phyloP scores from a whole-genome alignment of 1,140 invertebrate species.

The Whitmania pigra region DNA sequence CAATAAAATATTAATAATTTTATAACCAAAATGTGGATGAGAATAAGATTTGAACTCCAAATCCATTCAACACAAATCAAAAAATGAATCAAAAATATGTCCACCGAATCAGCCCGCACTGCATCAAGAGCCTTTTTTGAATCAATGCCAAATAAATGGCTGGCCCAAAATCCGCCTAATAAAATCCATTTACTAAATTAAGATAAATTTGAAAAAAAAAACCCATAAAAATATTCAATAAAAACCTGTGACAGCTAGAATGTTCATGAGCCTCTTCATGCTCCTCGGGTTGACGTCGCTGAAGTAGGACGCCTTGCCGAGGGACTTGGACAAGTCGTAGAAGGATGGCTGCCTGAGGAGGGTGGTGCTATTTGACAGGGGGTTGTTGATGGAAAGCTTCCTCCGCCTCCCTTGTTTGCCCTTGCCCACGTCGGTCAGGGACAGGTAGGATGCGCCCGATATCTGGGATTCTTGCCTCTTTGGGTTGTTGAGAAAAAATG shows the following conservation, averaged over 20 bases:
- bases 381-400: not conserved
- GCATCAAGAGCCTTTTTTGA: too few relatives aligned
- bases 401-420: not conserved
- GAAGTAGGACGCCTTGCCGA: conserved; percentile 42
- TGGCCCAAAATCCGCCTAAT: too few relatives aligned
- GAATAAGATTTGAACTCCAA: too few relatives aligned
- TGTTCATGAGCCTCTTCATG: conserved; percentile 91
- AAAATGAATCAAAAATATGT: too few relatives aligned
- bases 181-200: too few relatives aligned
- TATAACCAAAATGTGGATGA: too few relatives aligned
- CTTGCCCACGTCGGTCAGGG: conserved; percentile 14
- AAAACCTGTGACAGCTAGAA: conserved; percentile 81
- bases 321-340: conserved; percentile 35
- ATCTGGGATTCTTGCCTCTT: conserved; percentile 18
- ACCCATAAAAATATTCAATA: conserved; percentile 22
- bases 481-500: not conserved
- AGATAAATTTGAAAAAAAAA: too few relatives aligned
- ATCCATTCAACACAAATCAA: too few relatives aligned
- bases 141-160: too few relatives aligned
- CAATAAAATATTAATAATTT: too few relatives aligned
- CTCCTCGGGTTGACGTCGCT: conserved; percentile 86
- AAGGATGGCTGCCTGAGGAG: conserved; percentile 28
- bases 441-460: conserved; percentile 15
- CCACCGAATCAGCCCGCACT: too few relatives aligned
- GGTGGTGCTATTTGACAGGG: conserved; percentile 15